Conservation (phyloP, 2,888 invertebrate genomes). For the Apomyelois bistriatella region DNA sequence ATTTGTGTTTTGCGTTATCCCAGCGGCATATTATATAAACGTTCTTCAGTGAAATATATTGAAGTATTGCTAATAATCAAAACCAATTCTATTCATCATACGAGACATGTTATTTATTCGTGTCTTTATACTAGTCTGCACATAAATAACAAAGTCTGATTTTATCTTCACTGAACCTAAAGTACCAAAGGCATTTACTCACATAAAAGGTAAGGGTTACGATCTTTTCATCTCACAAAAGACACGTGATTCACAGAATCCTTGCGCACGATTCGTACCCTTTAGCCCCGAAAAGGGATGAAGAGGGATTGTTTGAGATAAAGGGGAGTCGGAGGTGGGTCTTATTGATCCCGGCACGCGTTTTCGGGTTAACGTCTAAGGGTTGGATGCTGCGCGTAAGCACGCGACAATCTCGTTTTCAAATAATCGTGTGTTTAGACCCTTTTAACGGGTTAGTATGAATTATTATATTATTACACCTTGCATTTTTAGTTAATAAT, state of each 20-base stretch:
- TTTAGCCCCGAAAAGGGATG: conserved; percentile 61
- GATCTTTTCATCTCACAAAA: conserved; percentile 61
- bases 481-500: too few species aligned
- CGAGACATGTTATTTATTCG: too few species aligned
- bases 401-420: conserved; percentile 37
- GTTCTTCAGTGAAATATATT: too few species aligned
- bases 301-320: conserved; percentile 64
- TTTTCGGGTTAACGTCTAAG: conserved; percentile 59
- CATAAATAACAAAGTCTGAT: background rate
- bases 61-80: too few species aligned
- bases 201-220: conserved; percentile 49
- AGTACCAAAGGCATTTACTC: background rate
- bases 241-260: conserved; percentile 74
- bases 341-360: conserved; percentile 70
- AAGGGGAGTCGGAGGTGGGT: conserved; percentile 58
- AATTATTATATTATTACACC: background rate
- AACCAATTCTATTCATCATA: too few species aligned
- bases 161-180: background rate
- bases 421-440: background rate
- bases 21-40: too few species aligned
- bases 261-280: conserved; percentile 70
- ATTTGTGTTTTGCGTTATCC: too few species aligned
- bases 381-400: conserved; percentile 63
- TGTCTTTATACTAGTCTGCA: background rate
- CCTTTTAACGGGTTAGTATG: background rate